Base-by-base conservation (phyloP, 1,140 invertebrate genomes). In the Bombus fervidus region DNA sequence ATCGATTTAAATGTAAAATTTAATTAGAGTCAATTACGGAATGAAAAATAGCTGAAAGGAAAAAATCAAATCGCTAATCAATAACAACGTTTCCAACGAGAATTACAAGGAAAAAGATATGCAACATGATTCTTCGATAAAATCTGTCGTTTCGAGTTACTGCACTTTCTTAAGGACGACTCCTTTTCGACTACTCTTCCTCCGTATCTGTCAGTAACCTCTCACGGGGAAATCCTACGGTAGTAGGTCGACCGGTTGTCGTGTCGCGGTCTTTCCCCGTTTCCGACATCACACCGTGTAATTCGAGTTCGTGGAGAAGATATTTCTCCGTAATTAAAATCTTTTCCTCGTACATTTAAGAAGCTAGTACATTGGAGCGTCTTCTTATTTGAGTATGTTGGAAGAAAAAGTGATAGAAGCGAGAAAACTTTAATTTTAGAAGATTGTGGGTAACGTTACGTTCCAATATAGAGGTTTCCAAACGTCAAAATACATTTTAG, bases 311-410 rank as follows among this genome's bases (percentile, higher is more conserved):
- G 3, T 2, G 59, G 4, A 62, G 28, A 1, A 10, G 12, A n/a
- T n/a, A 13, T 13, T n/a, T 4, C 10, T 2, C 59, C 3, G 1
- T 12, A 12, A n/a, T n/a, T n/a, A 62, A 62, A 12, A 28, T 0
- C 1, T 13, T n/a, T 28, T 28, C 28, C 28, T 13, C 3, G 12
- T n/a, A 62, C 12, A 1, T 9, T 62, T 62, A 62, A n/a, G 12
- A 13, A n/a, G 10, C 28, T 62, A 3, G 0, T n/a, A 13, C 12
- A 13, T 13, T 22, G 18, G 1, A 22, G 47, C 0, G 18, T 2
- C 18, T 53, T n/a, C 12, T n/a, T 62, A 4, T n/a, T 62, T 13
- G 4, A 53, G 6, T 22, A 62, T n/a, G 12, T n/a, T 62, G 0
- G 28, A n/a, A 62, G 28, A 53, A 8, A 22, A 53, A 18, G 1